These are phyloP conservation scores for Corvus moneduloides DNA, from an alignment of 2,113 vertebrate genomes.

Conservation along the genomic window DNA sequence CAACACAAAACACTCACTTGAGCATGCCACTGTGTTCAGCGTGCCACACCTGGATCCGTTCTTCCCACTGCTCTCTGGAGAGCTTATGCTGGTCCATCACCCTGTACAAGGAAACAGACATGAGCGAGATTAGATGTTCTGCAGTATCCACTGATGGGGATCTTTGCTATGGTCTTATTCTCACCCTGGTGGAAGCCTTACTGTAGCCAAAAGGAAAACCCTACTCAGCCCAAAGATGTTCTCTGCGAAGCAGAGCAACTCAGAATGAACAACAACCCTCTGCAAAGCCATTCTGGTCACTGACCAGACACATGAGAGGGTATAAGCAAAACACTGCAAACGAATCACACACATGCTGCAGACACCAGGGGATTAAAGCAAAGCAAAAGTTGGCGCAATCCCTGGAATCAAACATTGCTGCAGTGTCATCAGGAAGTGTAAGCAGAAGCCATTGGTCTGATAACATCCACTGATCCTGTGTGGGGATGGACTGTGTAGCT, in stretches of 20 bases:
- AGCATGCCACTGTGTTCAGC: conserved; percentile 92
- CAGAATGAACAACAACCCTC: background rate
- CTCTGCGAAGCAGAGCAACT: background rate
- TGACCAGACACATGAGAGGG: background rate
- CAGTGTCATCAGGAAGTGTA: background rate
- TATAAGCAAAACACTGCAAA: background rate
- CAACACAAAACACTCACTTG: conserved; percentile 78
- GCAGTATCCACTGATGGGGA: background rate
- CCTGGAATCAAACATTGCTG: background rate
- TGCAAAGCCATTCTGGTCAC: background rate
- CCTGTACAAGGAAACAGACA: conserved; percentile 61
- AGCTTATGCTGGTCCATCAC: conserved; percentile 97
- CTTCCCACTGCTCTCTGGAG: conserved; percentile 94
- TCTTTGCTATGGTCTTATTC: background rate
- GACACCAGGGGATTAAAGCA: background rate
- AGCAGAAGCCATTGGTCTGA: background rate
- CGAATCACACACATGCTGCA: background rate
- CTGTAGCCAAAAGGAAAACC: background rate
- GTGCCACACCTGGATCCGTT: conserved; percentile 96
- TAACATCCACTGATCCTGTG: background rate
- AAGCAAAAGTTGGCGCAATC: background rate
- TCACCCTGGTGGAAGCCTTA: background rate
- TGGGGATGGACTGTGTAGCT: background rate
- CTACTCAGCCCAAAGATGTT: background rate
- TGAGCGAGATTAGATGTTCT: background rate